Percentiles rank a stretch among this genome's conserved stretches.
These are phyloP conservation scores for Stictocephala bisonia DNA, from an alignment of 2,888 invertebrate species.

Conservation along the genomic window DNA sequence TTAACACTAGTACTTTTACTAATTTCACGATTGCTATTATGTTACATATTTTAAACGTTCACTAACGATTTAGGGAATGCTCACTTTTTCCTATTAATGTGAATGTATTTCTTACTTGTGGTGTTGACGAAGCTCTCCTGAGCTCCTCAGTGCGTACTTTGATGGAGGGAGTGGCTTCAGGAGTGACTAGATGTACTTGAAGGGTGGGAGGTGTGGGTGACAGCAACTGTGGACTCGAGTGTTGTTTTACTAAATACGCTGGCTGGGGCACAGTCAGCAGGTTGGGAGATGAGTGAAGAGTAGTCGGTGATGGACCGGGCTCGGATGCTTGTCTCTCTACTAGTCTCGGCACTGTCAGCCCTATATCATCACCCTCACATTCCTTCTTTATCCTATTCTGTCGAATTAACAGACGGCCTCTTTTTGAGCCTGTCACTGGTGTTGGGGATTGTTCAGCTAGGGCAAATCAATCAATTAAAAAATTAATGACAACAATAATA, in stretches of 20 bases:
- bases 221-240: constrained; percentile 74
- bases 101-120: constrained; percentile 66
- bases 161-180: background rate
- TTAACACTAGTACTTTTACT: too few relatives aligned
- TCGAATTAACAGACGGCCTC: constrained; percentile 73
- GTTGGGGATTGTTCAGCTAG: constrained; percentile 21
- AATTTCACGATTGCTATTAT: too few relatives aligned
- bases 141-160: constrained; percentile 69
- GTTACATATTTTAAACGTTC: constrained; percentile 21
- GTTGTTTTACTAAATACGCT: constrained; percentile 72
- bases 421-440: constrained; percentile 68
- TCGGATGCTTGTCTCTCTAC: constrained; percentile 71
- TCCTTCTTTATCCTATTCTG: constrained; percentile 76
- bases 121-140: constrained; percentile 72
- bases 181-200: constrained; percentile 55
- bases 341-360: constrained; percentile 48
- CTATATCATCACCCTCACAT: constrained; percentile 64
- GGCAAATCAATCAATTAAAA: too few relatives aligned
- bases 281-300: constrained; percentile 57
- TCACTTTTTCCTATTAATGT: background rate
- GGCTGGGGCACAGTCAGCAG: constrained; percentile 53
- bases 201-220: constrained; percentile 57
- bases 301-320: constrained; percentile 70
- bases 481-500: background rate
- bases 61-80: background rate